Percentiles rank a stretch among this genome's conserved stretches.
These are phyloP conservation scores for Larimichthys polyactis DNA, from an alignment of 2,113 vertebrate species.

Conservation along the genomic window DNA sequence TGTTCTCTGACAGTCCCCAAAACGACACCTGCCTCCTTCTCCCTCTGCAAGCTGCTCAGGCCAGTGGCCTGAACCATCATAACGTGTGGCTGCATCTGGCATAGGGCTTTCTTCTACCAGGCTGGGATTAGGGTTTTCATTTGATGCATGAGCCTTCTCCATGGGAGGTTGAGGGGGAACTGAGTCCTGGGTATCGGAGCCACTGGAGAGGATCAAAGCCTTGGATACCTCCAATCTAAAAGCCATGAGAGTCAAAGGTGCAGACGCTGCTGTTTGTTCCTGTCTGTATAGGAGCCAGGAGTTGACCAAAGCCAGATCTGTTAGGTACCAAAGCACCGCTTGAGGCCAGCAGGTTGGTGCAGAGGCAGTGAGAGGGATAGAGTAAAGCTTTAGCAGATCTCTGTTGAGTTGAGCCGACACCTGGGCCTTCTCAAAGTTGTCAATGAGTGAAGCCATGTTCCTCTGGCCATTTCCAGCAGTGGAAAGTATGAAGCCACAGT, in stretches of 20 bases:
- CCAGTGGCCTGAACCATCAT: constrained; percentile 85
- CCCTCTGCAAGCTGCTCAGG: constrained; percentile 83
- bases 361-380: constrained; percentile 72
- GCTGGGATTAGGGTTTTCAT: constrained; percentile 54
- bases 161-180: constrained; percentile 73
- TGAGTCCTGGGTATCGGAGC: constrained; percentile 72
- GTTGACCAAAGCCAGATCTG: constrained; percentile 84
- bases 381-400: constrained; percentile 81
- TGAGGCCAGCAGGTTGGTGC: constrained; percentile 80
- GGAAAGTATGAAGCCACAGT: constrained; percentile 85
- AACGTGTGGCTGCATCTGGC: constrained; percentile 77
- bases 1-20: constrained; percentile 82
- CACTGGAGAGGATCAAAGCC: constrained; percentile 75
- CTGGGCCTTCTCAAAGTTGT: constrained; percentile 80
- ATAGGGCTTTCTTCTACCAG: constrained; percentile 74
- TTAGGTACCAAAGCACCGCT: constrained; percentile 84
- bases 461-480: constrained; percentile 75
- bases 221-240: constrained; percentile 86
- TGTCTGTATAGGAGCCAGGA: constrained; percentile 83
- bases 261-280: constrained; percentile 37
- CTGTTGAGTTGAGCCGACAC: constrained; percentile 76
- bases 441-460: constrained; percentile 71
- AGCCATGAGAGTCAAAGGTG: constrained; percentile 80
- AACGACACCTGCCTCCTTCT: constrained; percentile 82
- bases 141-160: constrained; percentile 53